Evolutionary conservation across 1,140 invertebrate species (phyloP).

Genomic region (Euglossa dilemma): DNA sequence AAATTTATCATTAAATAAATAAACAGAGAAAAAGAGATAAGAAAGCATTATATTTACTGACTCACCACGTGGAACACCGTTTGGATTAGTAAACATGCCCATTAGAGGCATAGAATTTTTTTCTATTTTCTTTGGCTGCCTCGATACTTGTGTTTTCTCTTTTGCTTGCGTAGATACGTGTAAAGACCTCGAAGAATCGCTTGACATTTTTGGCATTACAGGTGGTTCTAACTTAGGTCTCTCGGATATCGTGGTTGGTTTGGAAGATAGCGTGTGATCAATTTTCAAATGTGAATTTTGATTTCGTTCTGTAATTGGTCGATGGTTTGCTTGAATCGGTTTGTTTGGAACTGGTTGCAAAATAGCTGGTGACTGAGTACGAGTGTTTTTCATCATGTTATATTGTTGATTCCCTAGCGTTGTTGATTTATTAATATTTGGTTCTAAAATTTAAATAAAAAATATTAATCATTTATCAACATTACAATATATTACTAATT

Average conservation of each 20-base stretch:
- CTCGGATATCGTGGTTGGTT: not conserved
- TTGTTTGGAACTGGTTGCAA: not conserved
- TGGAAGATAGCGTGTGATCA: not conserved
- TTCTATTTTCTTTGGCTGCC: conserved; percentile 63
- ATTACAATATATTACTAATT: no score
- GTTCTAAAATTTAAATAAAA: conserved; percentile 45
- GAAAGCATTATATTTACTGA: not conserved
- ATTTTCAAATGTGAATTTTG: not conserved
- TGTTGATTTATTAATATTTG: conserved; percentile 42
- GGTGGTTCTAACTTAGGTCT: conserved; percentile 11
- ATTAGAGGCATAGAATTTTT: conserved; percentile 59
- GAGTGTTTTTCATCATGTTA: not conserved
- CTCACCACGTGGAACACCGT: conserved; percentile 65
- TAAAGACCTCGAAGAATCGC: conserved; percentile 5
- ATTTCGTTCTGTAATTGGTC: not conserved
- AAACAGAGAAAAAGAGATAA: not conserved
- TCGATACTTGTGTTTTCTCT: conserved; percentile 20
- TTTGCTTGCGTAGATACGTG: conserved; percentile 15
- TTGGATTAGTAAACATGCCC: conserved; percentile 71
- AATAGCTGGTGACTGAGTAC: not conserved
- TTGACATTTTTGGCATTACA: conserved; percentile 19
- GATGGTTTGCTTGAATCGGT: conserved; percentile 10
- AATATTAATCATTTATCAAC: not conserved
- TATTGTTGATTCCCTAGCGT: not conserved
- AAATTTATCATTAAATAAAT: not conserved